Conservation (phyloP, 2,113 vertebrate species). For the Etia nguti region DNA sequence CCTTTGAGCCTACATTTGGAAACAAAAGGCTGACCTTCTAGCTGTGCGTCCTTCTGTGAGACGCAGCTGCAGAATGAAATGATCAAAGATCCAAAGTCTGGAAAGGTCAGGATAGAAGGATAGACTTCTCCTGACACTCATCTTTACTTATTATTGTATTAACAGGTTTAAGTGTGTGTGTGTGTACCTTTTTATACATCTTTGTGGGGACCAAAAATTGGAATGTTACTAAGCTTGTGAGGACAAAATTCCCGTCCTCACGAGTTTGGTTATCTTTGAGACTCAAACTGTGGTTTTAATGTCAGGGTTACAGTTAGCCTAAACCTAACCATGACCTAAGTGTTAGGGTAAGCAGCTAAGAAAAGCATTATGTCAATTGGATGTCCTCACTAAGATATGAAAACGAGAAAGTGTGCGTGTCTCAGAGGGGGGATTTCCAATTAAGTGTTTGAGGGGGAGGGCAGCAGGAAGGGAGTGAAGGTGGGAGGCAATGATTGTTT, state of each 20-base stretch:
- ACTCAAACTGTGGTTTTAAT: not conserved
- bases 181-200: not conserved
- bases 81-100: not conserved
- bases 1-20: not conserved
- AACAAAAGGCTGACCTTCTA: not conserved
- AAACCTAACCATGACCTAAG: rapidly evolving
- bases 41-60: not conserved
- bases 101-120: not conserved
- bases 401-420: not conserved
- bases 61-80: not conserved
- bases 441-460: not conserved
- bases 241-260: too few species aligned
- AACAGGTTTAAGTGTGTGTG: not conserved
- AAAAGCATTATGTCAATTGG: not conserved
- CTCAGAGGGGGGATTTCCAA: not conserved
- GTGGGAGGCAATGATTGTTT: not conserved
- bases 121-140: not conserved
- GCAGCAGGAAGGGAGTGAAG: not conserved
- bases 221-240: not conserved
- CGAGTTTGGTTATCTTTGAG: too few species aligned
- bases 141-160: not conserved
- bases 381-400: not conserved
- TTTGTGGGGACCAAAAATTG: too few species aligned
- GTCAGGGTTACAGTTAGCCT: rapidly evolving
- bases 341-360: rapidly evolving